These are phyloP conservation scores for Cylas formicarius DNA, from an alignment of 1,140 invertebrate genomes.

Conservation along the genomic window DNA sequence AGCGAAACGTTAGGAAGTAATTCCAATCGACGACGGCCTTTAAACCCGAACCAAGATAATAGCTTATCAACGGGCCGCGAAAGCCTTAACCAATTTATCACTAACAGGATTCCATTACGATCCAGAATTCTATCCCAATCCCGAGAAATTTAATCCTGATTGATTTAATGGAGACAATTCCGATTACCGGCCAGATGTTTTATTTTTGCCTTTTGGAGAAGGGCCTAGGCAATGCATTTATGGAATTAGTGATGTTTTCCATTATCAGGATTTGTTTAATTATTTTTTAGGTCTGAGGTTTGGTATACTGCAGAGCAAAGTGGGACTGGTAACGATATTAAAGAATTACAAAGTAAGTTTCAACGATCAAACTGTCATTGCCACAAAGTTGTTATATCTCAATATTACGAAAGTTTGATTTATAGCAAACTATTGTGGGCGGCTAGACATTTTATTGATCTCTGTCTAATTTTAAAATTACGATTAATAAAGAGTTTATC, in stretches of 20 bases:
- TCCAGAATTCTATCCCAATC: background rate
- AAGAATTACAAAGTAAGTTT: slow-evolving; percentile 36
- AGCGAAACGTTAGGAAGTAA: too few relatives aligned
- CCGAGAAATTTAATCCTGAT: background rate
- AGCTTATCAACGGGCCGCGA: too few relatives aligned
- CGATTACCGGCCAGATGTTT: background rate
- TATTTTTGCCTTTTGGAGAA: background rate
- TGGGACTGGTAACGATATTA: slow-evolving; percentile 45
- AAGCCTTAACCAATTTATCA: too few relatives aligned
- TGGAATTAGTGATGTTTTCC: background rate
- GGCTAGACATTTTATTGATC: too few relatives aligned
- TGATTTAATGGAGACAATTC: background rate
- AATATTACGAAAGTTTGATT: too few relatives aligned
- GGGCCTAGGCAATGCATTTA: background rate
- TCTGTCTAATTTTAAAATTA: too few relatives aligned
- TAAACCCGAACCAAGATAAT: too few relatives aligned
- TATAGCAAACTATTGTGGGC: too few relatives aligned
- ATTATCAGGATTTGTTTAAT: background rate
- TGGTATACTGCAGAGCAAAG: slow-evolving; percentile 53
- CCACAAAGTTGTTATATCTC: too few relatives aligned
- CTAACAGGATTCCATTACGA: background rate
- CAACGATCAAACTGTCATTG: too few relatives aligned
- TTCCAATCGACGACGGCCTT: too few relatives aligned
- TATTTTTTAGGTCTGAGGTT: slow-evolving; percentile 57
- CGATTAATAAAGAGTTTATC: too few relatives aligned